A percentile compares a stretch with the other conserved stretches of the same genome.
These are phyloP conservation scores for Hymenopus coronatus DNA, from an alignment of 2,888 invertebrate genomes.

Conservation along the genomic window DNA sequence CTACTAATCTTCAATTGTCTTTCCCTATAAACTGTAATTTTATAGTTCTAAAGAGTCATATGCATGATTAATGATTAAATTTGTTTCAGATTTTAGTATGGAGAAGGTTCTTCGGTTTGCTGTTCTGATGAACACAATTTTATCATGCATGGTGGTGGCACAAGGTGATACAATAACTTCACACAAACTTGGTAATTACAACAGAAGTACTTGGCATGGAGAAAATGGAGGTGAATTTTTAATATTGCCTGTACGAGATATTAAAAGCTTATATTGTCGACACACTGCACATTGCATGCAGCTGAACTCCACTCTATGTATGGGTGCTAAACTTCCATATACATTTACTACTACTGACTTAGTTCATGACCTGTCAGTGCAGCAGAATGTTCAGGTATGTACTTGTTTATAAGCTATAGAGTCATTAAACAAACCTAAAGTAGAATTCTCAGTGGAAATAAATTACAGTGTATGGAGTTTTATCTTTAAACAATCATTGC, in stretches of 20 bases:
- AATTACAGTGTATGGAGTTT: too few relatives aligned
- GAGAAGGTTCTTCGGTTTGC: background rate
- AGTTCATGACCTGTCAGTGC: conserved; percentile 64
- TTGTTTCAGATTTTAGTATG: background rate
- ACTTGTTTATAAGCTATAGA: background rate
- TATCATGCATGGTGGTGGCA: background rate
- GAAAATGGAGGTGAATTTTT: background rate
- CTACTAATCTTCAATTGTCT: too few relatives aligned
- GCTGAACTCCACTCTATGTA: conserved; percentile 64
- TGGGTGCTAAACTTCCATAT: conserved; percentile 78
- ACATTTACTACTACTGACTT: conserved; percentile 72
- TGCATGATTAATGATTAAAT: background rate
- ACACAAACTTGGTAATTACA: background rate
- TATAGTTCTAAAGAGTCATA: too few relatives aligned
- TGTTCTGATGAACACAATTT: background rate
- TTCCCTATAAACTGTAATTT: too few relatives aligned
- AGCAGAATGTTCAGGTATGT: conserved; percentile 56
- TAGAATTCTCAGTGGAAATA: background rate
- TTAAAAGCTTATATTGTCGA: conserved; percentile 52
- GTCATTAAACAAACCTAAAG: background rate
- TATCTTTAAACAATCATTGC: too few relatives aligned
- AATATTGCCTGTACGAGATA: conserved; percentile 8
- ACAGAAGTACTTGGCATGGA: background rate
- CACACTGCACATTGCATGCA: conserved; percentile 68
- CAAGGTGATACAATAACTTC: background rate